Percentiles rank a stretch among this genome's conserved stretches.
These are phyloP conservation scores for Indicator maculatus DNA, from an alignment of 2,113 vertebrate species.

Conservation along the genomic window DNA sequence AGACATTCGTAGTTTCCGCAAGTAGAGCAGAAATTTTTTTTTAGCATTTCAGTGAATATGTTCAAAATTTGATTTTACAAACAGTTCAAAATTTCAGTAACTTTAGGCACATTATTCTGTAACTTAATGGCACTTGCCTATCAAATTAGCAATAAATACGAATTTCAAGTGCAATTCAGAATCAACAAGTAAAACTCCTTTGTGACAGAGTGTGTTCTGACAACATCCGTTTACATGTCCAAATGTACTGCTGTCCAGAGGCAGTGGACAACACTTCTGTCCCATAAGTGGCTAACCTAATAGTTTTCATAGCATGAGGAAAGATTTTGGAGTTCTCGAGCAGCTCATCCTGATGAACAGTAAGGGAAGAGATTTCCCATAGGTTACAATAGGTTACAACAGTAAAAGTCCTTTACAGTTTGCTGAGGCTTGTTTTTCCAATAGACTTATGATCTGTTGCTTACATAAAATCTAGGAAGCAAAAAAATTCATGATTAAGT, in stretches of 20 bases:
- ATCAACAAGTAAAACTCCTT: not conserved
- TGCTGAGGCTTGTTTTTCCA: not conserved
- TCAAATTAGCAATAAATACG: not conserved
- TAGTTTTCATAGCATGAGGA: not conserved
- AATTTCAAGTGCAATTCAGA: slow-evolving; percentile 21
- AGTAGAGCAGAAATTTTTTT: not conserved
- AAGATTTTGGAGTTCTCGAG: not conserved
- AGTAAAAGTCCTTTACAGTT: not conserved
- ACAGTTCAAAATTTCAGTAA: not conserved
- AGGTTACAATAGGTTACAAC: not conserved
- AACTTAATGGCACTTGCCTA: not conserved
- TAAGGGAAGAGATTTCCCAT: not conserved
- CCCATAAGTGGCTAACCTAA: not conserved
- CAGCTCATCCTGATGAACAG: not conserved
- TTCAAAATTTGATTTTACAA: not conserved
- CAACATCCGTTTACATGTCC: not conserved
- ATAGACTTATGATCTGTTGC: not conserved
- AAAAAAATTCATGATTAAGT: not conserved
- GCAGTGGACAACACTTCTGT: not conserved
- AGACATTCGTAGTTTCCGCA: not conserved
- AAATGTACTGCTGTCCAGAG: not conserved
- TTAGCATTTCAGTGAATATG: not conserved
- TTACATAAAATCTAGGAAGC: not conserved
- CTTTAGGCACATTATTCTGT: not conserved
- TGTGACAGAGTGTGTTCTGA: not conserved